Evolutionary conservation across 2,888 invertebrate genomes (phyloP).

Genomic region (Netelia fuscicornis): DNA sequence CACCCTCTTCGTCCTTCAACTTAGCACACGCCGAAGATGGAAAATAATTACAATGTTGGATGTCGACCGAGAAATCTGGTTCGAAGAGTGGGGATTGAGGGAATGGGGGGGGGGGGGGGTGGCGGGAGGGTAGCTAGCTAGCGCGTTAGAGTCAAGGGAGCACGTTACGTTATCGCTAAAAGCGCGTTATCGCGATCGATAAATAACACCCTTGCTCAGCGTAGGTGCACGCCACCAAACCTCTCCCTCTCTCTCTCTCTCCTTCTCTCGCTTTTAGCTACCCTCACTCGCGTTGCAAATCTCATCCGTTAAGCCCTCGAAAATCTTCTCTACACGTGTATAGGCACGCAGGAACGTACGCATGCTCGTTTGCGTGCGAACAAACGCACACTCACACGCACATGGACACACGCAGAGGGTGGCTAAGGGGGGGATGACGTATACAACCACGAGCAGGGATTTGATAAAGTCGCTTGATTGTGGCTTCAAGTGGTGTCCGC

Average conservation of each 20-base stretch:
- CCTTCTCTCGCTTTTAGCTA: conserved; percentile 1
- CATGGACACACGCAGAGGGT: neutral
- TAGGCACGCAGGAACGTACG: neutral
- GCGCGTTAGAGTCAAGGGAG: conserved; percentile 12
- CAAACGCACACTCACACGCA: conserved; percentile 14
- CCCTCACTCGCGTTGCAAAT: conserved; percentile 58
- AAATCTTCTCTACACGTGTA: conserved; percentile 19
- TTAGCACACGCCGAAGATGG: conserved; percentile 31
- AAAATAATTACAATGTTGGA: conserved; percentile 68
- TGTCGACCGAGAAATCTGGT: conserved; percentile 29
- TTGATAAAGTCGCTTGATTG: conserved; percentile 69
- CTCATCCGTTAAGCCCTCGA: conserved; percentile 45
- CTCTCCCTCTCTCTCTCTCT: conserved; percentile 18
- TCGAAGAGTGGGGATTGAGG: neutral
- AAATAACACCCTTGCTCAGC: conserved; percentile 62
- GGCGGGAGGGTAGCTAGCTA: neutral
- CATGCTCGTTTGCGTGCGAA: neutral
- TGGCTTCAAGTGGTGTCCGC: conserved; percentile 63
- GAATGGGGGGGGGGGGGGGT: neutral
- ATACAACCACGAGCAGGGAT: conserved; percentile 38
- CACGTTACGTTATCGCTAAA: conserved; percentile 42
- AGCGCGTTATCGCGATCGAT: conserved; percentile 66
- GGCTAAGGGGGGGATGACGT: neutral
- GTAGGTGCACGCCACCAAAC: conserved; percentile 60
- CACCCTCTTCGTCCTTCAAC: neutral